Evolutionary conservation across 2,888 invertebrate species (phyloP), one percentile per base, ranked within the genome.

Genomic region (Cosmopolites sordidus): DNA sequence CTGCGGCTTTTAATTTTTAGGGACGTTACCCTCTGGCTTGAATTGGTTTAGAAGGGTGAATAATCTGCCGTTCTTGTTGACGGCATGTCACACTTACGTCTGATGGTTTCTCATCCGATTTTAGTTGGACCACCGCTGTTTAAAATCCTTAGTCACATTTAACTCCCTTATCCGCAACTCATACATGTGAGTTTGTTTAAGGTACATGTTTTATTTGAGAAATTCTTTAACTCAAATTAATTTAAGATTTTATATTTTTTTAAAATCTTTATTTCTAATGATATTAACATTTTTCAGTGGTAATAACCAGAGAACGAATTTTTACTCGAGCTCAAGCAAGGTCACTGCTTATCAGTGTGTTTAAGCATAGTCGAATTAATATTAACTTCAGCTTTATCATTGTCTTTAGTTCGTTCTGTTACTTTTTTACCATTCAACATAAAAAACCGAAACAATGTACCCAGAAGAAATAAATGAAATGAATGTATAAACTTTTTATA

Each of bases 1-100:
- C 73, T 73, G 72, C 65, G 73, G 72, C 72, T 73, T 72, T 73
- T 73, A 73, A 73, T 73, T 73, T 73, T 73, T 72, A 71, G 73
- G 73, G 72, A 71, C 68, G 72, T 69, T 67, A 70, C 73, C 72
- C 70, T 64, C 68, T 65, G 69, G 71, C 69, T 64, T 64, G 63
- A 66, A 66, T 68, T 60, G 64, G 62, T 66, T 64, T 64, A 66
- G 69, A 72, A 73, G 73, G 73, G 73, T 73, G 73, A 73, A 73
- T 73, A 73, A 73, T 73, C 69, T 72, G 62, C 64, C 59, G 62
- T 63, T 68, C 66, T 60, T 60, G 63, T 51, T 51, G 62, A 43
- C 56, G 50, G 51, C 57, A 59, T 59, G 62, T 56, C 58, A 58
- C 50, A 55, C 52, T 59, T 58, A 58, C 58, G 54, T 50, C 48